Evolutionary conservation across 2,113 vertebrate species (phyloP).

Genomic region (Regulus satrapa): DNA sequence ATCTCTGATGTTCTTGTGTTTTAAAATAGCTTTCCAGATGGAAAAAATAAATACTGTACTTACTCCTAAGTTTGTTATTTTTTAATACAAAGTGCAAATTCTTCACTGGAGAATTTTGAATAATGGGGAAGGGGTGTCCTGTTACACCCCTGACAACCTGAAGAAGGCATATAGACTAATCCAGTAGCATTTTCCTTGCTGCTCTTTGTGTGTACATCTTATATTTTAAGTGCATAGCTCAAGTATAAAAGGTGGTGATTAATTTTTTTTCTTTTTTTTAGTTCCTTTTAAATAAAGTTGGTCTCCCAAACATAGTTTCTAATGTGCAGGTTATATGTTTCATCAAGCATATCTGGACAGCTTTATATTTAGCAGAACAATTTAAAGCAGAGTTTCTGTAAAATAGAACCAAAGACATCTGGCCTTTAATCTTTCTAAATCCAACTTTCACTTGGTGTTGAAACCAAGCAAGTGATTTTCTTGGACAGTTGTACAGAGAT

Average conservation of each 20-base stretch:
- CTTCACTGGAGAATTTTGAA: not conserved
- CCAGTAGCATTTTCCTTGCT: not conserved
- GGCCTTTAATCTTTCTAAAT: constrained; percentile 4
- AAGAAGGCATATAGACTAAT: not conserved
- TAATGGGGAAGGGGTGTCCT: not conserved
- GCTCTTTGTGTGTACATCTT: not conserved
- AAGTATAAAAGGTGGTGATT: not conserved
- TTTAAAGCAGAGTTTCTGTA: not conserved
- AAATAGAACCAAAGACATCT: not conserved
- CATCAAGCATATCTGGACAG: not conserved
- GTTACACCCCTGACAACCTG: not conserved
- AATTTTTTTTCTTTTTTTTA: no score
- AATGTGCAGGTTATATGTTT: not conserved
- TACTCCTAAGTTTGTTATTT: not conserved
- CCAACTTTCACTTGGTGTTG: not conserved
- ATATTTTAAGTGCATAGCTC: not conserved
- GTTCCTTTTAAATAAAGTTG: not conserved
- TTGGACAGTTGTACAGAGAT: not conserved
- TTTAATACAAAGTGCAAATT: not conserved
- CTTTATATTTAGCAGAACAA: not conserved
- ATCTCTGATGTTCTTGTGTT: not conserved
- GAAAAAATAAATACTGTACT: not conserved
- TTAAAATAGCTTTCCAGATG: not conserved
- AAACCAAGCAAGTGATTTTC: not conserved
- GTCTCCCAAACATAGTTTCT: not conserved